Conservation (phyloP, 2,888 invertebrate species). For the Chrysomela aeneicollis region DNA sequence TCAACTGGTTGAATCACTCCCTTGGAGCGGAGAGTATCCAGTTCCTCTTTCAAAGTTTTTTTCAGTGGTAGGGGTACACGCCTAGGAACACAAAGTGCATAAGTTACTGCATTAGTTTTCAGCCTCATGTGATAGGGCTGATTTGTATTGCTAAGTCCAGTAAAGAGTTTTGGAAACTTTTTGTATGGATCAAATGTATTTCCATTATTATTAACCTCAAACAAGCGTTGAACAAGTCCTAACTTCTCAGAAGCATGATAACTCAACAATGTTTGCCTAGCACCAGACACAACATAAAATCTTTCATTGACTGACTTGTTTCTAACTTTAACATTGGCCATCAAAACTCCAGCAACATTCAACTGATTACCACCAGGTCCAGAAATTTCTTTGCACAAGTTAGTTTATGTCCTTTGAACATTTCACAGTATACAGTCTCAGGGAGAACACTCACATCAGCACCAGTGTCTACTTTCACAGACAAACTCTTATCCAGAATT, state of each 20-base stretch:
- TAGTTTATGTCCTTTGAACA: slow-evolving; percentile 13
- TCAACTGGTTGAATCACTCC: slow-evolving; percentile 25
- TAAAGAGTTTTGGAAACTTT: slow-evolving; percentile 63
- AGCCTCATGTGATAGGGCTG: slow-evolving; percentile 24
- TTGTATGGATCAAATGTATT: slow-evolving; percentile 16
- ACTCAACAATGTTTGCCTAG: slow-evolving; percentile 25
- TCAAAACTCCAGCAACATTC: slow-evolving; percentile 8
- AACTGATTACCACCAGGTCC: too few relatives aligned
- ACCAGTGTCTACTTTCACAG: slow-evolving; percentile 21
- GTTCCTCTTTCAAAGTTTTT: slow-evolving; percentile 16
- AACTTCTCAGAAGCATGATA: slow-evolving; percentile 20
- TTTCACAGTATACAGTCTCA: not conserved
- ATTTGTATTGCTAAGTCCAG: slow-evolving; percentile 77
- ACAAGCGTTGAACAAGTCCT: slow-evolving; percentile 21
- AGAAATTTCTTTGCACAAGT: slow-evolving; percentile 9
- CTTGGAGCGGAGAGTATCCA: slow-evolving; percentile 21
- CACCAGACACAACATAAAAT: slow-evolving; percentile 23
- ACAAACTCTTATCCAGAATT: not conserved
- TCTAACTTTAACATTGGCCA: slow-evolving; percentile 6
- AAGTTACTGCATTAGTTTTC: slow-evolving; percentile 16
- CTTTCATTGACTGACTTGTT: slow-evolving; percentile 3
- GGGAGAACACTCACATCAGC: slow-evolving; percentile 24
- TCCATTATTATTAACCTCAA: slow-evolving; percentile 11
- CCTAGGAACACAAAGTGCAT: slow-evolving; percentile 23
- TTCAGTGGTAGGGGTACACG: slow-evolving; percentile 23